phyloP scores from a whole-genome alignment of 2,888 invertebrate genomes.

The Gandaritis pyraliata region DNA sequence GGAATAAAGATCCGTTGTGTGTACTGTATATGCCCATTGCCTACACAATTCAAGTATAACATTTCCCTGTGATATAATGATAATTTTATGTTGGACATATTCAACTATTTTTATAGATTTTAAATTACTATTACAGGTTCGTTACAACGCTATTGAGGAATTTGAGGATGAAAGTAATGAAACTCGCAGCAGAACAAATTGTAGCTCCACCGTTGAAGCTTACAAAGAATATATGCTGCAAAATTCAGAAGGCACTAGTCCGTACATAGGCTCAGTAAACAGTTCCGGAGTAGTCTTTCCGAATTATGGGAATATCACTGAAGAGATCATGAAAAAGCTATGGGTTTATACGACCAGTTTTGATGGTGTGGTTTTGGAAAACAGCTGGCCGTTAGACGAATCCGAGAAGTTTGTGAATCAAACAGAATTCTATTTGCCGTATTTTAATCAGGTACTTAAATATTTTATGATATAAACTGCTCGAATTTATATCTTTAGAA shows the following conservation, averaged over 20 bases:
- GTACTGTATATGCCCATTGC: too few species aligned
- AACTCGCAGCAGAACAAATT: constrained; percentile 26
- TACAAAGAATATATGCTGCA: constrained; percentile 53
- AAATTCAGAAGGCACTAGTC: constrained; percentile 41
- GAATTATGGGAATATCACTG: constrained; percentile 51
- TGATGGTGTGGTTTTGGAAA: constrained; percentile 79
- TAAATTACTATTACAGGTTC: constrained; percentile 53
- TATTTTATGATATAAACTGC: not conserved
- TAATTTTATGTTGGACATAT: too few species aligned
- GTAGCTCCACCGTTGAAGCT: constrained; percentile 45
- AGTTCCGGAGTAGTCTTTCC: constrained; percentile 62
- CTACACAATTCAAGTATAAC: too few species aligned
- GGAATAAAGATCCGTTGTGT: too few species aligned
- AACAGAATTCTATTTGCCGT: constrained; percentile 68
- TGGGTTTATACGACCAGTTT: constrained; percentile 57
- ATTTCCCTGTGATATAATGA: too few species aligned
- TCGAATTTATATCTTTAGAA: too few species aligned
- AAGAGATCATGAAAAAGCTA: constrained; percentile 55
- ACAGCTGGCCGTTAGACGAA: constrained; percentile 83
- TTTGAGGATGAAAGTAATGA: constrained; percentile 36
- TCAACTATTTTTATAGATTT: too few species aligned
- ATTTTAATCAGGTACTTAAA: constrained; percentile 80
- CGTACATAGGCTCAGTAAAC: constrained; percentile 58
- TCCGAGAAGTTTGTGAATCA: constrained; percentile 62
- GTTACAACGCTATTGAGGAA: constrained; percentile 38